Base-by-base conservation (phyloP, 2,888 invertebrate genomes). In the Drosophila seclusa region DNA sequence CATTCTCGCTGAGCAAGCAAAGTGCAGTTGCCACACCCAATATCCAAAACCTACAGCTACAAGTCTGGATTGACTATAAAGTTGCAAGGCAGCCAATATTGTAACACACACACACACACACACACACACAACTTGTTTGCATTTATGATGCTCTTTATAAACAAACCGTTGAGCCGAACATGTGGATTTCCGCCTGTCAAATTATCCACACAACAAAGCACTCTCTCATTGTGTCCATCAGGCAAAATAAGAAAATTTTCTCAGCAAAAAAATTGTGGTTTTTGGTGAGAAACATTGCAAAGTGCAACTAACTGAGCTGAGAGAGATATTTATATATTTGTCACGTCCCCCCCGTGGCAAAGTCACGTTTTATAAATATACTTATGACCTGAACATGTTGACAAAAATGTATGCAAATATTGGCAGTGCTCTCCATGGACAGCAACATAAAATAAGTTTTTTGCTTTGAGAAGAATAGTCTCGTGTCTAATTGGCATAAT, bases 81-180 rank as follows among this genome's bases (percentile, higher is more conserved):
- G 88, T 88, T 82, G 71, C 77, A 73, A 68, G 72, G 21, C 66
- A 50, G 42, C 70, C 60, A 62, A 80, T 72, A 78, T 77, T 80
- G 68, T 72, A 73, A 70, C 40, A 67, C 63, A 42, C 48, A 29
- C 16, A 54, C 42, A 36, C 42, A 53, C 40, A 27, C 36, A 57
- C 50, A 66, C 45, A 49, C 34, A 24, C 31, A 34, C 36, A 42
- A 66, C 82, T 73, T 81, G 81, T 78, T 78, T 81, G 68, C 78
- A 78, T 81, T 77, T 65, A 63, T 77, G 62, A 65, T 77, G 62
- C 64, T 48, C 78, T 64, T 78, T 68, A 59, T 53, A 70, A 81
- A 67, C 69, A 67, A 58, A 48, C 10, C n/a, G 53, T 48, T 40
- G 48, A 38, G 45, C 67, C 7, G 27, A 38, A 32, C 52, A 38